A percentile compares a stretch with the other conserved stretches of the same genome.
Evolutionary conservation across 2,113 vertebrate species (phyloP).

Genomic region (Desmodus rotundus): DNA sequence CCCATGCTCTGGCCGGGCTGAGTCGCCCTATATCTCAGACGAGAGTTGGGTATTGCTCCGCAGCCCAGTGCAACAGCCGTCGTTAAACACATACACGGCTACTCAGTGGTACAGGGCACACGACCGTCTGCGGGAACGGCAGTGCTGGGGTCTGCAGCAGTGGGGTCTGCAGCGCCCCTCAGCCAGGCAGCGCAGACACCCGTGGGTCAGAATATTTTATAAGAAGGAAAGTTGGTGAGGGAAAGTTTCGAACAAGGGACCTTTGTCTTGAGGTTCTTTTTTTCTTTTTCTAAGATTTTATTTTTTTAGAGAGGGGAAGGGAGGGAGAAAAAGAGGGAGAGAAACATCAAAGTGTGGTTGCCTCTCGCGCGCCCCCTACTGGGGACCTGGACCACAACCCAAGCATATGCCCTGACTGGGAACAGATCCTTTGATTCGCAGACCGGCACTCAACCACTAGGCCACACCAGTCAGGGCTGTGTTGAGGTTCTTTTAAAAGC

Average conservation of each 20-base stretch:
- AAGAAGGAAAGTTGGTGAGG: background rate
- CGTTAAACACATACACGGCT: background rate
- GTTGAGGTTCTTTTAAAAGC: background rate
- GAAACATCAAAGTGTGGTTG: too few species aligned
- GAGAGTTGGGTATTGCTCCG: conserved; percentile 15
- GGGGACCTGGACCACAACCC: too few species aligned
- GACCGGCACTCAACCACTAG: too few species aligned
- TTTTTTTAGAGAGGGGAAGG: too few species aligned
- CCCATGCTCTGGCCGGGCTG: background rate
- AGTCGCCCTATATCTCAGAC: background rate
- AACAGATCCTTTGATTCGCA: too few species aligned
- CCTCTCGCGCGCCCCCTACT: too few species aligned
- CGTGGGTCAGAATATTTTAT: background rate
- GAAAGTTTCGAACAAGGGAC: background rate
- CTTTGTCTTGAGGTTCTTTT: background rate
- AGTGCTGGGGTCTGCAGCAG: too few species aligned
- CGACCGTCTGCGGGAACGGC: background rate
- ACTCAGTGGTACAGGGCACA: background rate
- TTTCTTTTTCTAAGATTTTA: too few species aligned
- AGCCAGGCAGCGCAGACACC: background rate
- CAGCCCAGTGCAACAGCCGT: background rate
- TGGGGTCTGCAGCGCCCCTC: background rate
- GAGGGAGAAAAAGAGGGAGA: too few species aligned
- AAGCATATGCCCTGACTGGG: too few species aligned
- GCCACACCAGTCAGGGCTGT: background rate